These are phyloP conservation scores for Axinella damicornis DNA, from an alignment of 37 sponge, comb jelly and placozoan species.

Conservation along the genomic window DNA sequence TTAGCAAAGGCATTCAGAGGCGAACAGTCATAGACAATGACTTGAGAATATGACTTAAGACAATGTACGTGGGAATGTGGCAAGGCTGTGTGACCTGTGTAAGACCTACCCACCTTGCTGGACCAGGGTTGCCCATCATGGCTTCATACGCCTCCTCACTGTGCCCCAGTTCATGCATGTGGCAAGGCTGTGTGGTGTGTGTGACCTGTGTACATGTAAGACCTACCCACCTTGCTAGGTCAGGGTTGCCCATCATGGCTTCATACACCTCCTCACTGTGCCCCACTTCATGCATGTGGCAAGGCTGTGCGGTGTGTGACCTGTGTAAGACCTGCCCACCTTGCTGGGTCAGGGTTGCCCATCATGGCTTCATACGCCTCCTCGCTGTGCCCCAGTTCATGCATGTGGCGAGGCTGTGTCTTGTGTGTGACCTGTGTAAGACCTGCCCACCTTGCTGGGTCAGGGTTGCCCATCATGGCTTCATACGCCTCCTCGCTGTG, in stretches of 20 bases:
- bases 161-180: constrained; percentile 52
- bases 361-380: constrained; percentile 74
- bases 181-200: too few relatives aligned
- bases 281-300: constrained; percentile 51
- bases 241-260: constrained; percentile 74
- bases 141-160: constrained; percentile 63
- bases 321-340: too few relatives aligned
- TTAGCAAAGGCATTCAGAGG: too few relatives aligned
- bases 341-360: constrained; percentile 54
- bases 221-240: constrained; percentile 61
- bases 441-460: constrained; percentile 62
- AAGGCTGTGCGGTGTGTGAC: too few relatives aligned
- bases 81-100: too few relatives aligned
- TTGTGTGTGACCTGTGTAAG: too few relatives aligned
- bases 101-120: too few relatives aligned
- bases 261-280: constrained; percentile 53
- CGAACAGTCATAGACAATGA: too few relatives aligned
- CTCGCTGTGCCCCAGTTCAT: constrained; percentile 40
- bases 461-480: constrained; percentile 74
- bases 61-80: too few relatives aligned
- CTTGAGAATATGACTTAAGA: too few relatives aligned
- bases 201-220: too few relatives aligned
- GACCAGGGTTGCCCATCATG: constrained; percentile 68
- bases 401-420: too few relatives aligned
- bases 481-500: constrained; percentile 55